Evolutionary conservation across 2,888 invertebrate genomes (phyloP).

Genomic region (Ochropacha duplaris): DNA sequence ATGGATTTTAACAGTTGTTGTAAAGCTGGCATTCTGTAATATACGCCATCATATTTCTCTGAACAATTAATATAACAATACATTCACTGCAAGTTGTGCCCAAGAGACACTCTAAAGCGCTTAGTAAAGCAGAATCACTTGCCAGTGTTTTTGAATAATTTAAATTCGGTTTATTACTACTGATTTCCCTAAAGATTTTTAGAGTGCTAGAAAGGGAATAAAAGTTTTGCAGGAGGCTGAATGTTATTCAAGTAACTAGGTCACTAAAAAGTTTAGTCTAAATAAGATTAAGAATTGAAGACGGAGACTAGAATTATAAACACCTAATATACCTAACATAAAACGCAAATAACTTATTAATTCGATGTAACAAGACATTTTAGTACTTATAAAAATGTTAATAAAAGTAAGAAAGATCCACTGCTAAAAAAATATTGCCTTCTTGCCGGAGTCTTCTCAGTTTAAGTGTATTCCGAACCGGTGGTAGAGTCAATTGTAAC

Average conservation of each 20-base stretch:
- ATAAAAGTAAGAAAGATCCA: too few species aligned
- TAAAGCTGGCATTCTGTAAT: slow-evolving; percentile 37
- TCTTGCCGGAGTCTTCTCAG: too few species aligned
- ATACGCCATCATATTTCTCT: slow-evolving; percentile 41
- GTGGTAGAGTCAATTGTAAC: too few species aligned
- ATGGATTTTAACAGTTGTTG: slow-evolving; percentile 39
- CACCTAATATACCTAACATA: neutral
- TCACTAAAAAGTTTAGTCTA: neutral
- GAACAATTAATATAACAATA: slow-evolving; percentile 39
- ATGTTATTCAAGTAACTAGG: neutral
- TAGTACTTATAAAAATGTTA: too few species aligned
- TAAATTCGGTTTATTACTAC: neutral
- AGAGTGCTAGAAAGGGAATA: neutral
- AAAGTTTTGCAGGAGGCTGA: neutral
- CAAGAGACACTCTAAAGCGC: neutral
- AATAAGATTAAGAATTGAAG: neutral
- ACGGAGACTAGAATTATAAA: neutral
- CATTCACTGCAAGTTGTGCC: slow-evolving; percentile 30
- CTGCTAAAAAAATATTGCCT: too few species aligned
- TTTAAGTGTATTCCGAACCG: too few species aligned
- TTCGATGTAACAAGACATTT: neutral
- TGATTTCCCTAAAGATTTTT: slow-evolving; percentile 1
- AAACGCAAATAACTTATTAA: neutral
- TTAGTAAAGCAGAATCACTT: neutral
- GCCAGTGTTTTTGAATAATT: neutral